Percentiles rank a stretch among this genome's conserved stretches.
Conservation (phyloP, 2,797 vertebrate genomes). For the Acipenser transmontanus region DNA sequence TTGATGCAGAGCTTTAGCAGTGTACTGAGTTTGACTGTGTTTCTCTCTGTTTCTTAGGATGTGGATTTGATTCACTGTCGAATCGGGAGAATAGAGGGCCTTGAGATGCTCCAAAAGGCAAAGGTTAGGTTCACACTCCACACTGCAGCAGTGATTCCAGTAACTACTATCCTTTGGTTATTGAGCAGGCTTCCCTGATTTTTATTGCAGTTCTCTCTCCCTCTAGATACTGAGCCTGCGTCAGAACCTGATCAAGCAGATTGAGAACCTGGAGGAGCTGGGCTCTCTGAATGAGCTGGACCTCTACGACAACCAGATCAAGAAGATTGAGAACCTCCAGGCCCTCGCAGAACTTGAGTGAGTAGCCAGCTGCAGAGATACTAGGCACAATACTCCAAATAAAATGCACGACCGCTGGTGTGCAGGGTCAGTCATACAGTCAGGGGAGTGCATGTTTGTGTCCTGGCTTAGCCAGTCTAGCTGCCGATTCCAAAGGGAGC, state of each 20-base stretch:
- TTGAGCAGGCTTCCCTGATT: background rate
- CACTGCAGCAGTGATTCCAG: too few species aligned
- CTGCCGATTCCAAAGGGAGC: background rate
- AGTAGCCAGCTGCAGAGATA: slow-evolving; percentile 42
- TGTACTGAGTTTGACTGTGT: background rate
- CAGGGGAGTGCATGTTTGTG: slow-evolving; percentile 60
- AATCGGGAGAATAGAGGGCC: slow-evolving; percentile 94
- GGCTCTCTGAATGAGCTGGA: slow-evolving; percentile 79
- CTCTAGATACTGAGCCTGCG: slow-evolving; percentile 85
- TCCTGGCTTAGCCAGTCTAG: slow-evolving; percentile 45
- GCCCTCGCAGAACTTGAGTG: slow-evolving; percentile 72
- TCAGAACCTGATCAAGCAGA: slow-evolving; percentile 90
- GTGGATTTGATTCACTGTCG: slow-evolving; percentile 95
- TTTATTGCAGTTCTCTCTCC: slow-evolving; percentile 15
- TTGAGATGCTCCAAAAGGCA: slow-evolving; percentile 89
- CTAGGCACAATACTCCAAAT: background rate
- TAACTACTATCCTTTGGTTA: too few species aligned
- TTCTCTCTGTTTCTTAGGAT: slow-evolving; percentile 59
- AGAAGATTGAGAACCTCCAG: slow-evolving; percentile 87
- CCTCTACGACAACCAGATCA: slow-evolving; percentile 91
- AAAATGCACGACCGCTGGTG: too few species aligned
- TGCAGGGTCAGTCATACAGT: slow-evolving; percentile 42
- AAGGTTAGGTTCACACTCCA: slow-evolving; percentile 63
- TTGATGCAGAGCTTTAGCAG: too few species aligned
- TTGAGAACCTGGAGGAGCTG: slow-evolving; percentile 87